Conservation (phyloP, 2,797 vertebrate genomes). For the Chelonia mydas region DNA sequence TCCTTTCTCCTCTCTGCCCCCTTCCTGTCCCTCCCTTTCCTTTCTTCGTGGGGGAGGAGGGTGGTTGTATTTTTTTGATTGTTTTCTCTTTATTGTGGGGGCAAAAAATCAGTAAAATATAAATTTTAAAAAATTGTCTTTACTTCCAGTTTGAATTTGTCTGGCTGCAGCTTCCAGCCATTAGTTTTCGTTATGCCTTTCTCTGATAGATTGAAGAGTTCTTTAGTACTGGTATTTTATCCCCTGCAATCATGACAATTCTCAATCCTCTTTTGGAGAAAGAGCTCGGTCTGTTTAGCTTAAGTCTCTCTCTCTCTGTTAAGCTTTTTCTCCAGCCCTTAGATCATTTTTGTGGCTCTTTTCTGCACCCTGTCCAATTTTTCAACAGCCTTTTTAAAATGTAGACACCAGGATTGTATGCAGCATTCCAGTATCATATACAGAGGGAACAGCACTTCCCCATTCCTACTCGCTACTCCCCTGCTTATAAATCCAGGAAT, state of each 20-base stretch:
- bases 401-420: neutral
- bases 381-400: neutral
- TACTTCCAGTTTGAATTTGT: neutral
- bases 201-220: neutral
- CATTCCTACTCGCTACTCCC: neutral
- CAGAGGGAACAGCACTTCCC: rapidly evolving
- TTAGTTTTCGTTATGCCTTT: neutral
- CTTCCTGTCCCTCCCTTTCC: neutral
- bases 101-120: no score
- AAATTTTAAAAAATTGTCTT: neutral
- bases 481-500: neutral
- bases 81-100: no score
- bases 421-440: neutral
- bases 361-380: neutral
- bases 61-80: no score
- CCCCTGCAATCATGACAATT: neutral
- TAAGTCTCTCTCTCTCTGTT: neutral
- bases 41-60: neutral
- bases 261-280: neutral
- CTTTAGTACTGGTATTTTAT: neutral
- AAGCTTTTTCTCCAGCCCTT: neutral
- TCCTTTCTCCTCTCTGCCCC: neutral
- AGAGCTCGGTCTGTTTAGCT: neutral
- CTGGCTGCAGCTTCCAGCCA: neutral
- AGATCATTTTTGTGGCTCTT: rapidly evolving